A percentile compares a stretch with the other conserved stretches of the same genome.
phyloP scores from a whole-genome alignment of 2,888 invertebrate genomes.

The Drosophila mulleri region DNA sequence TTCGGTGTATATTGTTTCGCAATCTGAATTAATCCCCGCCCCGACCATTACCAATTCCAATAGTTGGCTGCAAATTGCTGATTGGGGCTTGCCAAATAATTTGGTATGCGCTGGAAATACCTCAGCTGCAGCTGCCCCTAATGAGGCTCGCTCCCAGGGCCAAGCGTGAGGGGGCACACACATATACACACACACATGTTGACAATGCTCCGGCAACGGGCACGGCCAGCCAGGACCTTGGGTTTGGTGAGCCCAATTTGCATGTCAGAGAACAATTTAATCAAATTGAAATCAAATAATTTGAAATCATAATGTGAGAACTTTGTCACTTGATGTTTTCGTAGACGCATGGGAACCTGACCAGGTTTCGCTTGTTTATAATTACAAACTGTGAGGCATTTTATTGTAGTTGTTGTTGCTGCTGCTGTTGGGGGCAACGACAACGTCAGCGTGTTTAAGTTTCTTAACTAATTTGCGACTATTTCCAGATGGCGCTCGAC shows the following conservation, averaged over 20 bases:
- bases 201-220: background rate
- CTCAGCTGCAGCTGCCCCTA: conserved; percentile 46
- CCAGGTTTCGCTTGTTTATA: conserved; percentile 43
- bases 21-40: background rate
- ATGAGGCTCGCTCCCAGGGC: conserved; percentile 46
- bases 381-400: conserved; percentile 39
- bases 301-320: conserved; percentile 83
- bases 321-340: conserved; percentile 82
- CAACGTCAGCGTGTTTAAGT: conserved; percentile 33
- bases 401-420: background rate
- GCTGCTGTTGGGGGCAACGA: background rate
- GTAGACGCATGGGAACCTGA: conserved; percentile 61
- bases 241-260: conserved; percentile 69
- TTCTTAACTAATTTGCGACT: conserved; percentile 61
- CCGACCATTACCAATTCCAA: conserved; percentile 35
- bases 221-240: conserved; percentile 6
- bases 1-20: background rate
- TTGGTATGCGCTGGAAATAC: conserved; percentile 15
- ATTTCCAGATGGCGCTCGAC: conserved; percentile 87
- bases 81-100: conserved; percentile 19
- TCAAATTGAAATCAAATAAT: conserved; percentile 82
- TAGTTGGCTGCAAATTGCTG: conserved; percentile 23
- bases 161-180: background rate
- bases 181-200: background rate
- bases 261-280: conserved; percentile 82